Evolutionary conservation across 2,888 invertebrate species (phyloP).

Genomic region (Malthinus flaveolus): DNA sequence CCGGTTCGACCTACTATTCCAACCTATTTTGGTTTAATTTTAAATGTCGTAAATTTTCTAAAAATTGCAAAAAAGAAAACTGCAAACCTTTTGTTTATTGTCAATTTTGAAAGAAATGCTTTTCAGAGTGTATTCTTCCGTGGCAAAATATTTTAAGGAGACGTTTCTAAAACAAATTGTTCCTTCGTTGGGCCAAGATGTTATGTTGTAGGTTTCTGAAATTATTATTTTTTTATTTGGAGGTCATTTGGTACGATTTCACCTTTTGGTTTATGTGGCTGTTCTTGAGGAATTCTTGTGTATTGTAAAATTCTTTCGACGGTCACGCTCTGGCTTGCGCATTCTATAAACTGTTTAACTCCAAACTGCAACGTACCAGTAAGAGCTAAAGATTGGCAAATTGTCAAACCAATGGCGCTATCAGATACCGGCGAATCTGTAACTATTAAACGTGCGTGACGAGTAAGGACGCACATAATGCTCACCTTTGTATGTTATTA

Average conservation of each 20-base stretch:
- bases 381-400: slow-evolving; percentile 69
- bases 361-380: slow-evolving; percentile 80
- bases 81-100: slow-evolving; percentile 69
- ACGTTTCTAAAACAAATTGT: slow-evolving; percentile 60
- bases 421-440: slow-evolving; percentile 54
- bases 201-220: slow-evolving; percentile 30
- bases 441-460: no score
- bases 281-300: slow-evolving; percentile 70
- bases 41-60: no score
- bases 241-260: no score
- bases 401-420: slow-evolving; percentile 68
- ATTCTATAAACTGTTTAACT: slow-evolving; percentile 74
- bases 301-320: slow-evolving; percentile 81
- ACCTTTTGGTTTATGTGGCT: slow-evolving; percentile 58
- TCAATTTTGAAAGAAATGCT: slow-evolving; percentile 64
- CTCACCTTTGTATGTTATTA: slow-evolving; percentile 58
- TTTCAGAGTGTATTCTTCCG: slow-evolving; percentile 67
- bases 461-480: no score
- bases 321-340: slow-evolving; percentile 70
- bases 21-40: slow-evolving; percentile 56
- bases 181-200: slow-evolving; percentile 63
- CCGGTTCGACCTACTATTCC: slow-evolving; percentile 87
- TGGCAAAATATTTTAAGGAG: slow-evolving; percentile 62
- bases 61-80: no score
- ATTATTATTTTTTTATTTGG: no score